Percentiles rank a stretch among this genome's conserved stretches.
phyloP scores from a whole-genome alignment of 2,797 vertebrate species.

The Leptoclinus maculatus region DNA sequence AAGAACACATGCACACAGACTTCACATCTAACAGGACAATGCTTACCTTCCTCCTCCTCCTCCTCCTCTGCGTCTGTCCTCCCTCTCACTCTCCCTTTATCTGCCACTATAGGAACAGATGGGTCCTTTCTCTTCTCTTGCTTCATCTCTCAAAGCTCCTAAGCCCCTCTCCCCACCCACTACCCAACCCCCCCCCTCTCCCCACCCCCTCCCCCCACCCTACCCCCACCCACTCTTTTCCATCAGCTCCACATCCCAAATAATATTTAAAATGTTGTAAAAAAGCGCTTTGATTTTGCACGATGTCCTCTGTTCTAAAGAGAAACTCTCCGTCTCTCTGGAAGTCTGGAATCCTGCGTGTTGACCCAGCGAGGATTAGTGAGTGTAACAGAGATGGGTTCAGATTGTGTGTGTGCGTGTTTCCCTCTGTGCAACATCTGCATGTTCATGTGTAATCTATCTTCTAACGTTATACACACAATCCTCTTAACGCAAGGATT shows the following conservation, averaged over 20 bases:
- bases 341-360: constrained; percentile 35
- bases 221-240: constrained; percentile 17
- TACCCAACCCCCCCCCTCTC: neutral
- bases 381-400: constrained; percentile 36
- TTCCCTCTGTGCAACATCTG: constrained; percentile 53
- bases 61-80: constrained; percentile 19
- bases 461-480: constrained; percentile 63
- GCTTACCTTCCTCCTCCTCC: constrained; percentile 58
- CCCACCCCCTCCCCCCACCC: no score
- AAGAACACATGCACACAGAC: neutral
- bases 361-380: constrained; percentile 61
- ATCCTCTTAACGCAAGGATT: constrained; percentile 80
- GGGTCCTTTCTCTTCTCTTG: constrained; percentile 65
- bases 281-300: neutral
- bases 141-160: constrained; percentile 33
- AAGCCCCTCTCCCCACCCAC: constrained; percentile 4
- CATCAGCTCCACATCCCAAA: neutral
- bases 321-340: constrained; percentile 19
- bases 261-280: neutral
- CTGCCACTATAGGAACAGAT: constrained; percentile 69
- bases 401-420: constrained; percentile 29
- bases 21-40: neutral
- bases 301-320: neutral
- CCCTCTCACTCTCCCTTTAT: constrained; percentile 20
- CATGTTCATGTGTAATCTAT: constrained; percentile 42